Evolutionary conservation across 2,888 invertebrate species (phyloP).

Genomic region (Erebia ligea): DNA sequence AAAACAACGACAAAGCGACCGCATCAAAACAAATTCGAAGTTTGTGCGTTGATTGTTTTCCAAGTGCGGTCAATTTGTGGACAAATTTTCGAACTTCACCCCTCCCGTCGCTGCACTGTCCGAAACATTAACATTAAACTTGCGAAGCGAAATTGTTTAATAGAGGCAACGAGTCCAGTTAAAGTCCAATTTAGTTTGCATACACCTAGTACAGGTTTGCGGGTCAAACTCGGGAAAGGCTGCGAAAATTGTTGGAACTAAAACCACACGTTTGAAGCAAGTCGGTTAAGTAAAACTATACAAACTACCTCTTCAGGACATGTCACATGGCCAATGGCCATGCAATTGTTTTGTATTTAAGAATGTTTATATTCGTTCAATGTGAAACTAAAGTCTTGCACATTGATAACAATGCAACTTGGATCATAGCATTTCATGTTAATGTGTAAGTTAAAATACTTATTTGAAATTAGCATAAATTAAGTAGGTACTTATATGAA

Average conservation of each 20-base stretch:
- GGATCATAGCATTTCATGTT: too few species aligned
- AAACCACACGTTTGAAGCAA: constrained; percentile 29
- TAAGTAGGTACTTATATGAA: too few species aligned
- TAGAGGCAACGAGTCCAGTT: constrained; percentile 23
- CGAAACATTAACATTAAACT: constrained; percentile 39
- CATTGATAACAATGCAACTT: too few species aligned
- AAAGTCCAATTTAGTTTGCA: constrained; percentile 38
- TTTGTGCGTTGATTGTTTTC: constrained; percentile 66
- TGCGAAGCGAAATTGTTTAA: constrained; percentile 31
- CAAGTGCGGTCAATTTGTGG: constrained; percentile 60
- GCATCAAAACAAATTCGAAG: constrained; percentile 47
- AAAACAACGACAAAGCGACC: constrained; percentile 44
- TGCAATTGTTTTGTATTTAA: not conserved
- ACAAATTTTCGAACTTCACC: constrained; percentile 34
- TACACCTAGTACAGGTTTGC: constrained; percentile 15
- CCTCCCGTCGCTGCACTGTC: constrained; percentile 38
- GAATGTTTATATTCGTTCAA: not conserved
- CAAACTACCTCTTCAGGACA: constrained; percentile 7
- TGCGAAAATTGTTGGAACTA: constrained; percentile 32
- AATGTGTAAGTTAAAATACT: too few species aligned
- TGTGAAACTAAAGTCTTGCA: not conserved
- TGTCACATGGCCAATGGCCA: too few species aligned
- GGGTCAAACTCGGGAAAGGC: constrained; percentile 27
- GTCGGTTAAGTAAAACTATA: constrained; percentile 22
- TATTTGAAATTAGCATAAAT: too few species aligned